Base-by-base conservation (phyloP, 2,888 invertebrate genomes). In the Gari tellinella region DNA sequence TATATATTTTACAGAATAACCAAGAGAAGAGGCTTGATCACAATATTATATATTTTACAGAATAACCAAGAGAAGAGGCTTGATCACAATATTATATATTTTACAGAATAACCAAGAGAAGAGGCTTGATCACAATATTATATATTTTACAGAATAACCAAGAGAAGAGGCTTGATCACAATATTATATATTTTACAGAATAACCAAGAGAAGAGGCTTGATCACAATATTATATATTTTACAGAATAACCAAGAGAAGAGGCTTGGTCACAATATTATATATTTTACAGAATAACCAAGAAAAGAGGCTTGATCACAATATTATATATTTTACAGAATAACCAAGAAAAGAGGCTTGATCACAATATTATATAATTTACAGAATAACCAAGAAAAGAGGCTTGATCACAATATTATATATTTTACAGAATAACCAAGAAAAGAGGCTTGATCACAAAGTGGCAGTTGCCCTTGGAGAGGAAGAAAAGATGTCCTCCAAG, bases 401-500 rank as follows among this genome's bases (percentile, higher is more conserved):
- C 41, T 76, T 17, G 72, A 76, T 43, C 19, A 43, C 19, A 43
- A 5, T 3, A 19, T 14, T 17, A 43, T 17, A 8, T 17, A 43
- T 43, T 43, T 3, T 19, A 43, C 43, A 43, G 19, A 26, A 52
- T 23, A 25, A 62, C 17, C 37, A 62, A 26, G 66, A 69, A 40
- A 72, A 72, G 38, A 51, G 76, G 15, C 41, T 76, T 17, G 72
- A 76, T 43, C 76, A 76, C 53, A 76, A 76, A 40, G 76, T 76
- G 14, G 76, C 76, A 4, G 68, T 76, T 15, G 68, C 75, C 5
- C 61, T 69, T 12, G 73, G 76, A 26, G 72, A 77, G 25, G 80
- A 76, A 43, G 74, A 73, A 53, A 75, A 69, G 38, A 74, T 67
- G 72, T 68, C 74, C n/a, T 70, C 79, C 7, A 74, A 68, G 53